Base-by-base conservation (phyloP, 2,113 vertebrate species). In the Fregetta grallaria region DNA sequence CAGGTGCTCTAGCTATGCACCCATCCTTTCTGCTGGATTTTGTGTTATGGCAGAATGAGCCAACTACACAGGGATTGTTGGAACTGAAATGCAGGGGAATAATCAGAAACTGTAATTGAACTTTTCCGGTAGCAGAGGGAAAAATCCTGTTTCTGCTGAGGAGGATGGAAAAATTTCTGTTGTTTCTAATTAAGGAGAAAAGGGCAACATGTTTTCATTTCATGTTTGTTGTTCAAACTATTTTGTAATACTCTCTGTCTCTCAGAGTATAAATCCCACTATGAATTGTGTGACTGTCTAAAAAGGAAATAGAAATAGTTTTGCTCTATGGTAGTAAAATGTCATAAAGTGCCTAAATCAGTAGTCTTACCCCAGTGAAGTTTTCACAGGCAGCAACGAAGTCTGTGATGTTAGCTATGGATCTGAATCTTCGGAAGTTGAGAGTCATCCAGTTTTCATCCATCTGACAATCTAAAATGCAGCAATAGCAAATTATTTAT, bases 331-430 rank as follows among this genome's bases (percentile, higher is more conserved):
- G 45, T 34, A 23, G 13, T 56, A 40, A 36, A 47, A 52, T 68
- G 38, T 45, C 32, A 45, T 34, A 10, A 61, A 34, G 55, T 36
- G 30, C 38, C 19, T 23, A 53, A 76, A 34, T 59, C n/a, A 6
- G 29, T 49, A 29, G 26, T 65, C 91, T 97, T 88, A 97, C 95
- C 94, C 85, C 82, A 42, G 32, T 88, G 32, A 94, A 94, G 40
- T 79, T 63, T 17, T 66, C 25, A 16, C 66, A 66, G 16, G 92
- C 30, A 63, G 82, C 40, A 25, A 14, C 38, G 15, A 97, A 73
- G 17, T 79, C 71, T 16, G 75, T 38, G 49, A 96, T 44, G 53
- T 59, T 92, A 22, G 90, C 62, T 6, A 32, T 15, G 26, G 58
- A 32, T 40, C 72, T 73, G 77, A 97, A 97, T 20, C 86, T 63